These are phyloP conservation scores for Passer domesticus DNA, from an alignment of 2,113 vertebrate species.

Conservation along the genomic window DNA sequence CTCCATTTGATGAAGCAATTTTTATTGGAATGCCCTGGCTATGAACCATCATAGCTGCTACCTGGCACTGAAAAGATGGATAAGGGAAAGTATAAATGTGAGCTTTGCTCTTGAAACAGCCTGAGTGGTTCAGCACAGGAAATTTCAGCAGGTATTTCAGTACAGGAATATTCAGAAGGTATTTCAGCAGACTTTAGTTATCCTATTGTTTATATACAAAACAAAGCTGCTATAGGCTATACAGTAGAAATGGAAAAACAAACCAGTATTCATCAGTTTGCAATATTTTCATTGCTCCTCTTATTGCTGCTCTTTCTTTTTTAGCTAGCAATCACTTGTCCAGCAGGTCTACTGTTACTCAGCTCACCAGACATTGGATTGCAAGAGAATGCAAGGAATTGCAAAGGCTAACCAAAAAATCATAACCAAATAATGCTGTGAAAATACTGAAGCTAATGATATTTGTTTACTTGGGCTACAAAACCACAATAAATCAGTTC, in stretches of 20 bases:
- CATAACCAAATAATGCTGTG: not conserved
- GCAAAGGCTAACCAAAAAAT: not conserved
- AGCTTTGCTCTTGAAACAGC: not conserved
- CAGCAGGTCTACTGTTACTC: not conserved
- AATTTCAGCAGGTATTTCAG: not conserved
- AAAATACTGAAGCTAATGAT: not conserved
- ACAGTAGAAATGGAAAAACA: not conserved
- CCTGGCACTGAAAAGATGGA: not conserved
- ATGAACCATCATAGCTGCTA: not conserved
- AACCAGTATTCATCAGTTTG: not conserved
- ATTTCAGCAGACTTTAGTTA: not conserved
- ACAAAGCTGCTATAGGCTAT: not conserved
- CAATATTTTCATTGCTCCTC: not conserved
- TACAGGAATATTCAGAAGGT: not conserved
- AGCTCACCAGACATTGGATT: not conserved
- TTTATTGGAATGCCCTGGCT: not conserved
- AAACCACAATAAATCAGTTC: not conserved
- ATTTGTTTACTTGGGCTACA: not conserved
- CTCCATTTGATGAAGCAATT: not conserved
- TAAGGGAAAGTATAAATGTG: not conserved
- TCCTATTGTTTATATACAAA: not conserved
- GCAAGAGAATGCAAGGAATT: not conserved
- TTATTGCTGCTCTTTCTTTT: not conserved
- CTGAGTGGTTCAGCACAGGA: not conserved
- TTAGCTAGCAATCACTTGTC: not conserved